Conservation (phyloP, 2,888 invertebrate species). For the Dryobota labecula region DNA sequence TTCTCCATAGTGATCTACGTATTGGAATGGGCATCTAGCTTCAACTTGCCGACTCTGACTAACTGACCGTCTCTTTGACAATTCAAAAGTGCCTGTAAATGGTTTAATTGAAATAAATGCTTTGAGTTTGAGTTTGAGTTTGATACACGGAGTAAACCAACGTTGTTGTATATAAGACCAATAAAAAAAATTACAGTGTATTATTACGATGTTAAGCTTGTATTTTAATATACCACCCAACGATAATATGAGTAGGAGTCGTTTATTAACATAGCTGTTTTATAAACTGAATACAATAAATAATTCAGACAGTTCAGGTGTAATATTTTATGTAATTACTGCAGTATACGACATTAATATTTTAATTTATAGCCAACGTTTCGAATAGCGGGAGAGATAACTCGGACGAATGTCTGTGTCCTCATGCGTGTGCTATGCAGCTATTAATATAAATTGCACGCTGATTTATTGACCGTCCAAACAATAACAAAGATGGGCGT, state of each 20-base stretch:
- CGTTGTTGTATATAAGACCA: background rate
- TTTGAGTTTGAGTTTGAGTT: no score
- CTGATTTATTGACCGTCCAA: conserved; percentile 16
- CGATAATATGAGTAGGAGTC: background rate
- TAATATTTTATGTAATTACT: background rate
- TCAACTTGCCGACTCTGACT: no score
- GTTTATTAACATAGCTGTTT: conserved; percentile 16
- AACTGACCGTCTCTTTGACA: no score
- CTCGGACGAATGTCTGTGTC: conserved; percentile 7
- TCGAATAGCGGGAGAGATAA: conserved; percentile 24
- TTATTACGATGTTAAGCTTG: background rate
- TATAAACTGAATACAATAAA: background rate
- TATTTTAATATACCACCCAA: background rate
- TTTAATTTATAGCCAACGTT: conserved; percentile 12
- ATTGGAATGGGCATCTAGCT: no score
- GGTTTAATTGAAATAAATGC: no score
- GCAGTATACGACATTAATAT: background rate
- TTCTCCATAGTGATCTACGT: no score
- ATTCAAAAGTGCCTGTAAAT: no score
- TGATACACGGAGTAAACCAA: background rate
- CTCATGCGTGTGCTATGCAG: conserved; percentile 1
- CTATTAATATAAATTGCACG: conserved; percentile 35
- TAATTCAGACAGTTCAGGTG: conserved; percentile 29
- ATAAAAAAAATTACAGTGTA: background rate
- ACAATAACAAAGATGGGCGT: conserved; percentile 24